phyloP scores from a whole-genome alignment of 2,888 invertebrate species.

The Steinernema hermaphroditum region DNA sequence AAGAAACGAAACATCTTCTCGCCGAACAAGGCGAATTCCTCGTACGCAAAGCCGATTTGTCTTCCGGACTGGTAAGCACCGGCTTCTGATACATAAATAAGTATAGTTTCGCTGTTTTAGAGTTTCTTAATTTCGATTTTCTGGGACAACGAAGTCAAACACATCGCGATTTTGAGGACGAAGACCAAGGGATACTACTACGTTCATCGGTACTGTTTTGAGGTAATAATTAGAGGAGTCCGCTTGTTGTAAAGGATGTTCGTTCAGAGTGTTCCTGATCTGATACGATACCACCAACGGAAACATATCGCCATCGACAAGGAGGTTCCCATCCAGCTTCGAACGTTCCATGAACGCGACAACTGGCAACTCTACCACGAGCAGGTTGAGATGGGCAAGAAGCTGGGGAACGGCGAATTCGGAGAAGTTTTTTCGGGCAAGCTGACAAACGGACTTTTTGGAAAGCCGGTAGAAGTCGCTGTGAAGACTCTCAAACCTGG shows the following conservation, averaged over 20 bases:
- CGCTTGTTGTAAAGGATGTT: no score
- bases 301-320: slow-evolving; percentile 1
- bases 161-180: slow-evolving; percentile 45
- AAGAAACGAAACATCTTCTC: slow-evolving; percentile 44
- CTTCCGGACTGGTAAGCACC: neutral
- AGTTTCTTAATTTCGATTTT: slow-evolving; percentile 42
- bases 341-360: slow-evolving; percentile 41
- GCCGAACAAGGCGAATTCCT: slow-evolving; percentile 45
- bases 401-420: slow-evolving; percentile 53
- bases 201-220: slow-evolving; percentile 48
- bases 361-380: slow-evolving; percentile 56
- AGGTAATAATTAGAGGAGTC: slow-evolving; percentile 36
- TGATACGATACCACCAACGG: slow-evolving; percentile 46
- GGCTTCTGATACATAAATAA: no score
- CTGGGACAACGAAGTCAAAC: slow-evolving; percentile 39
- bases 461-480: slow-evolving; percentile 49
- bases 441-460: slow-evolving; percentile 46
- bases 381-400: slow-evolving; percentile 47
- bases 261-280: slow-evolving; percentile 47
- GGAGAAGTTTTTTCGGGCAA: slow-evolving; percentile 50
- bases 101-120: slow-evolving; percentile 11
- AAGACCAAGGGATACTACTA: slow-evolving; percentile 40
- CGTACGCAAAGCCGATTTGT: slow-evolving; percentile 44
- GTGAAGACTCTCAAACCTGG: slow-evolving; percentile 50
- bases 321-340: slow-evolving; percentile 38